A percentile compares a stretch with the other conserved stretches of the same genome.
These are phyloP conservation scores for Frieseomelitta varia DNA, from an alignment of 1,140 invertebrate species.

Conservation along the genomic window DNA sequence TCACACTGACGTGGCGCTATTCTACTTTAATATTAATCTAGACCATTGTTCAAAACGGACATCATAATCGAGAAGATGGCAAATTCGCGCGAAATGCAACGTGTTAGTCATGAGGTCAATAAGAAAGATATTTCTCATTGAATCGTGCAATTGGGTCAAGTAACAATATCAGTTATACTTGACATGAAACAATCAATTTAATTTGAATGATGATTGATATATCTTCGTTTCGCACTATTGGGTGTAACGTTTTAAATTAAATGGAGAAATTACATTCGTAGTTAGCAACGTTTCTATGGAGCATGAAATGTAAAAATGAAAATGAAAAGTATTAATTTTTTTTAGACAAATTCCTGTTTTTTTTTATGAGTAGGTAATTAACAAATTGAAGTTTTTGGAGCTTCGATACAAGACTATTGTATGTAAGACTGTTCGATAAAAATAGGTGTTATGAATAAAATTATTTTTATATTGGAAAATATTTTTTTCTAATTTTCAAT, in stretches of 20 bases:
- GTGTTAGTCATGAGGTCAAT: conserved; percentile 52
- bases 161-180: conserved; percentile 35
- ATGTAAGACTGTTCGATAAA: too few relatives aligned
- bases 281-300: background rate
- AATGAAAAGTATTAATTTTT: background rate
- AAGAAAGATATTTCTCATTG: conserved; percentile 11
- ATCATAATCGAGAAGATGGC: background rate
- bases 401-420: too few relatives aligned
- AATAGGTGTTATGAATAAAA: too few relatives aligned
- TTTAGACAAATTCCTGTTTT: too few relatives aligned
- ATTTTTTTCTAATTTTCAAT: too few relatives aligned
- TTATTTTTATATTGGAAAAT: too few relatives aligned
- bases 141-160: conserved; percentile 43
- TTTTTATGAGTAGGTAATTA: too few relatives aligned
- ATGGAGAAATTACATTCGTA: background rate
- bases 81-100: conserved; percentile 3
- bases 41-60: background rate
- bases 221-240: background rate
- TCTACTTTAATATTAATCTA: conserved; percentile 41
- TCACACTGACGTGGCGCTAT: conserved; percentile 8
- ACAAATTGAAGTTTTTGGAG: too few relatives aligned
- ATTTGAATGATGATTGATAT: conserved; percentile 3
- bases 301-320: background rate
- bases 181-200: background rate
- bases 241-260: background rate